Percentiles rank a stretch among this genome's conserved stretches.
Conservation (phyloP, 2,888 invertebrate genomes). For the Dasysyrphus albostriatus region DNA sequence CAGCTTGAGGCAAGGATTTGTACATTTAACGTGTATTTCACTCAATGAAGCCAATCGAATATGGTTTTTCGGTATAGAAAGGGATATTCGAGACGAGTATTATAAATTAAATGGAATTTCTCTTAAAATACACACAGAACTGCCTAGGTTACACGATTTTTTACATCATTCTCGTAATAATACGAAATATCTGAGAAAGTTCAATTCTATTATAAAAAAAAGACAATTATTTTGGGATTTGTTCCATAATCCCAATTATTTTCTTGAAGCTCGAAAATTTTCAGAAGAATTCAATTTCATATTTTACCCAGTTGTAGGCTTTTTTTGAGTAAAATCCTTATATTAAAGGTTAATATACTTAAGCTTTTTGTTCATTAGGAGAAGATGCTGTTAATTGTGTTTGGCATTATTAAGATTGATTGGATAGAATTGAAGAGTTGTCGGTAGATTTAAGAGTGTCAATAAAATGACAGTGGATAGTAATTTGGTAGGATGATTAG, state of each 20-base stretch:
- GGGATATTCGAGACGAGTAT: constrained; percentile 25
- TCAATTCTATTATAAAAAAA: background rate
- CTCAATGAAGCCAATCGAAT: constrained; percentile 82
- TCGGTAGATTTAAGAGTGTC: too few relatives aligned
- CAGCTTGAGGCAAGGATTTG: constrained; percentile 65
- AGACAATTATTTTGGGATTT: constrained; percentile 70
- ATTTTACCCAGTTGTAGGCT: background rate
- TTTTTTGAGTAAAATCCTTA: background rate
- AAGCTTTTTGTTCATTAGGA: background rate
- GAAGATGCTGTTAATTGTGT: background rate
- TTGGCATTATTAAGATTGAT: background rate
- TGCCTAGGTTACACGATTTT: constrained; percentile 37
- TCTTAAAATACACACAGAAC: constrained; percentile 2
- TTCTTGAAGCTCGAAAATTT: constrained; percentile 6
- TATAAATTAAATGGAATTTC: constrained; percentile 20
- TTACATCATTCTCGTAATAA: background rate
- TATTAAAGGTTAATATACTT: background rate
- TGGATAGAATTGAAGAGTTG: too few relatives aligned
- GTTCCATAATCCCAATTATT: constrained; percentile 60
- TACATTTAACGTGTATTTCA: constrained; percentile 77
- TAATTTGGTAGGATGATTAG: too few relatives aligned
- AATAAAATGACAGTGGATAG: too few relatives aligned
- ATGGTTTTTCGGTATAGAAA: constrained; percentile 21
- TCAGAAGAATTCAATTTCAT: constrained; percentile 29
- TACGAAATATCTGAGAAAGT: constrained; percentile 11